These are phyloP conservation scores for Stramonita haemastoma DNA, from an alignment of 2,888 invertebrate genomes.

Conservation along the genomic window DNA sequence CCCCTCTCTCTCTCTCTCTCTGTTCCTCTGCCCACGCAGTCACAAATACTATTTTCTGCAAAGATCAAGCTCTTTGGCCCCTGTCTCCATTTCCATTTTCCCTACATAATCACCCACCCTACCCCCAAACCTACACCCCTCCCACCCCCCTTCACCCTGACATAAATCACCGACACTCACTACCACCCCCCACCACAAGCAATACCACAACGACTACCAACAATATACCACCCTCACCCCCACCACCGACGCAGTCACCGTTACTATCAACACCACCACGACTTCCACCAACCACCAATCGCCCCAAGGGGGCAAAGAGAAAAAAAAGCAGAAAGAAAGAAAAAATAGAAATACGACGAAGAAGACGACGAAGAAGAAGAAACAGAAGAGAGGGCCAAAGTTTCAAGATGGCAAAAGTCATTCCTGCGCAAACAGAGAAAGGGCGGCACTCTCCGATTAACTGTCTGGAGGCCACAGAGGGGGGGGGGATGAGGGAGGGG, in stretches of 20 bases:
- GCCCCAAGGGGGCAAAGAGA: neutral
- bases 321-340: neutral
- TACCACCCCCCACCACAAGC: neutral
- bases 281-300: neutral
- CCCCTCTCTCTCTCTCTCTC: too few species aligned
- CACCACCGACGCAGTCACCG: neutral
- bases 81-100: neutral
- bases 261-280: neutral
- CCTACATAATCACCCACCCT: neutral
- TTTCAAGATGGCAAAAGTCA: conserved; percentile 38
- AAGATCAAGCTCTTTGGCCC: neutral
- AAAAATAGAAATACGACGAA: neutral
- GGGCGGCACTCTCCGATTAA: conserved; percentile 16
- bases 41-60: too few species aligned
- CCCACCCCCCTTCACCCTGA: neutral
- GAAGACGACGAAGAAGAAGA: neutral
- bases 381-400: neutral
- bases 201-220: too few species aligned
- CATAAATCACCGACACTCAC: neutral
- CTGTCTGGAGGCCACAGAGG: conserved; percentile 1
- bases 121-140: neutral
- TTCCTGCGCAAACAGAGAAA: neutral
- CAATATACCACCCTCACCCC: neutral
- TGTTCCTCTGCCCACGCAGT: too few species aligned
- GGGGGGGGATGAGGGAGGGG: neutral